Percentiles rank a stretch among this genome's conserved stretches.
Conservation (phyloP, 2,113 vertebrate species). For the Mastomys coucha region DNA sequence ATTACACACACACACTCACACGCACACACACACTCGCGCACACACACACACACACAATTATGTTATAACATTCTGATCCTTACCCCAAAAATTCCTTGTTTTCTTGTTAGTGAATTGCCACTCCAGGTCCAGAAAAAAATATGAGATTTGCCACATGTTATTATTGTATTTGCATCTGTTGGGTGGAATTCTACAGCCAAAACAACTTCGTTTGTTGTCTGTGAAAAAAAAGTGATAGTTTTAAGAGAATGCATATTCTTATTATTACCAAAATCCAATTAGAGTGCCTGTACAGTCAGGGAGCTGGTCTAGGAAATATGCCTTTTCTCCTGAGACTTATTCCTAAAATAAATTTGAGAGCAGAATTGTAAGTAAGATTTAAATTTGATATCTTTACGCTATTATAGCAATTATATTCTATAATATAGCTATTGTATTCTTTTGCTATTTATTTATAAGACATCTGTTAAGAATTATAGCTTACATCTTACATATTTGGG, state of each 20-base stretch:
- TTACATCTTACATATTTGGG: slow-evolving; percentile 7
- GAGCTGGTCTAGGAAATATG: neutral
- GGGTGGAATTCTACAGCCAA: slow-evolving; percentile 97
- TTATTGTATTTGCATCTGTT: slow-evolving; percentile 95
- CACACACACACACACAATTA: slow-evolving; percentile 18
- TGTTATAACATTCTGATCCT: slow-evolving; percentile 74
- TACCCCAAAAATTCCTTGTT: slow-evolving; percentile 99
- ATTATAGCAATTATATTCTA: neutral
- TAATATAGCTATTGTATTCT: neutral
- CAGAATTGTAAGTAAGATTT: slow-evolving; percentile 48
- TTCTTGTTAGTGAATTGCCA: slow-evolving; percentile 94
- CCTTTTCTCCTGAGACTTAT: neutral
- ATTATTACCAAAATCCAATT: slow-evolving; percentile 9
- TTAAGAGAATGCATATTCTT: slow-evolving; percentile 18
- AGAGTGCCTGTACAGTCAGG: neutral
- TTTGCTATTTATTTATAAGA: slow-evolving; percentile 51
- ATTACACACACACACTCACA: neutral
- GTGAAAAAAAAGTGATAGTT: slow-evolving; percentile 72
- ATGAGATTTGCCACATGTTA: slow-evolving; percentile 99
- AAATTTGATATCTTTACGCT: slow-evolving; percentile 3
- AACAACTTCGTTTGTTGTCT: slow-evolving; percentile 97
- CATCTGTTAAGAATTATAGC: neutral
- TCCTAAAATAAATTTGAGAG: no score
- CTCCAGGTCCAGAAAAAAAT: slow-evolving; percentile 99
- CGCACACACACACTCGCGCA: neutral